Base-by-base conservation (phyloP, 2,797 vertebrate species). In the Telmatherina bonti region DNA sequence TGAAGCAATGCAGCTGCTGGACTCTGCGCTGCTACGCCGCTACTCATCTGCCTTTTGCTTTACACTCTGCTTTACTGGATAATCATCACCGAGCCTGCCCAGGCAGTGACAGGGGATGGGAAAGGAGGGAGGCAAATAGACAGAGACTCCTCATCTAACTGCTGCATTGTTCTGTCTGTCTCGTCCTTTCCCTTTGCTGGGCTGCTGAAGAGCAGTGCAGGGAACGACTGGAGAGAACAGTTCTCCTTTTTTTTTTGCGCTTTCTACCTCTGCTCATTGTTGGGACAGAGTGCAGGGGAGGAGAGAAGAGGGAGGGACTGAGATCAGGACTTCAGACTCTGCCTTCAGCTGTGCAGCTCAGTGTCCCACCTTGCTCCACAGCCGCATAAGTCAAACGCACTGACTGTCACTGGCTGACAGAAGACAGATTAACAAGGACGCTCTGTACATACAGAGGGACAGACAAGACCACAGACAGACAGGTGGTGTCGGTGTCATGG, bases 211-310 rank as follows among this genome's bases (percentile, higher is more conserved):
- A 62, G 57, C 76, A 67, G 76, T 36, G 22, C 47, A 64, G 68
- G 67, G 70, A 70, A 69, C 67, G 66, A 70, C 63, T 74, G 85
- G 69, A 78, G 52, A 6, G 60, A 36, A 62, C 33, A 62, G 18
- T 84, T 74, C 71, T 75, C 71, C 59, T 69, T 70, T 31, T 82
- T 69, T 31, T 82, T 69, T 66, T 81, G 58, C 18, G 41, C 62
- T 70, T 79, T 74, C 68, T 66, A 29, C 76, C 69, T 75, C 79
- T 68, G 79, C 78, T 87, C 79, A 86, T 89, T 90, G 73, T 77
- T 67, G 83, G 90, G 90, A 93, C 91, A 86, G 83, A 74, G 88
- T 87, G 87, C 81, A 88, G 87, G 87, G 77, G 82, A 91, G 81
- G 75, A 84, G 72, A 80, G 64, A 81, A 72, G 77, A 86, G 79